Conservation (phyloP, 2,888 invertebrate genomes). For the Leucoma salicis region DNA sequence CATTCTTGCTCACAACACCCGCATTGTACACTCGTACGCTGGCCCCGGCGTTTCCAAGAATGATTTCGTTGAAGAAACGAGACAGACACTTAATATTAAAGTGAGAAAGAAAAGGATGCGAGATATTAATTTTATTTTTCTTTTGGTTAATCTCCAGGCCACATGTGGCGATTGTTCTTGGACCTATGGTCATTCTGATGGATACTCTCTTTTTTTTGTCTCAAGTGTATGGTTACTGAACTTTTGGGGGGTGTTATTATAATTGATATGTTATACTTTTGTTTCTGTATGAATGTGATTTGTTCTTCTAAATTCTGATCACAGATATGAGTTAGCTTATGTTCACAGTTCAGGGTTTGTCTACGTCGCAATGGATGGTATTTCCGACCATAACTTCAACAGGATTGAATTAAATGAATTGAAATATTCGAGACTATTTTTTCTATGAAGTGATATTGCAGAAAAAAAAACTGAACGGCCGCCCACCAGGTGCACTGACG, state of each 20-base stretch:
- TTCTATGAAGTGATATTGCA: no score
- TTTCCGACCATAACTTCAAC: neutral
- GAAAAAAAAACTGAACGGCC: no score
- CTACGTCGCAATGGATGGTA: slow-evolving; percentile 13
- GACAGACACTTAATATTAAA: slow-evolving; percentile 36
- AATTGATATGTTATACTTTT: slow-evolving; percentile 67
- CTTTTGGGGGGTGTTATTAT: slow-evolving; percentile 69
- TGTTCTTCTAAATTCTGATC: slow-evolving; percentile 31
- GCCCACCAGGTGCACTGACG: no score
- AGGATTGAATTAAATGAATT: neutral
- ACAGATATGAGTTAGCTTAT: slow-evolving; percentile 31
- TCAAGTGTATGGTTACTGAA: slow-evolving; percentile 57
- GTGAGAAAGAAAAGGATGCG: slow-evolving; percentile 39
- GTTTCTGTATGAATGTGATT: slow-evolving; percentile 39
- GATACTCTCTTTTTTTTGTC: slow-evolving; percentile 43
- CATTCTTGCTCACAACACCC: slow-evolving; percentile 75
- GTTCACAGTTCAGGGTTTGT: slow-evolving; percentile 14
- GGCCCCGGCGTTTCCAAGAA: slow-evolving; percentile 74
- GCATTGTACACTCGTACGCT: slow-evolving; percentile 74
- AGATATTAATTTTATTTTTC: slow-evolving; percentile 74
- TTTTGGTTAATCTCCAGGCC: slow-evolving; percentile 77
- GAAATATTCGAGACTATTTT: no score
- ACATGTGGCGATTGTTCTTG: slow-evolving; percentile 80
- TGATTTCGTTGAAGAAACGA: slow-evolving; percentile 66
- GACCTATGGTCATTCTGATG: slow-evolving; percentile 76